Evolutionary conservation across 2,888 invertebrate species (phyloP).

Genomic region (Atrina japonica): DNA sequence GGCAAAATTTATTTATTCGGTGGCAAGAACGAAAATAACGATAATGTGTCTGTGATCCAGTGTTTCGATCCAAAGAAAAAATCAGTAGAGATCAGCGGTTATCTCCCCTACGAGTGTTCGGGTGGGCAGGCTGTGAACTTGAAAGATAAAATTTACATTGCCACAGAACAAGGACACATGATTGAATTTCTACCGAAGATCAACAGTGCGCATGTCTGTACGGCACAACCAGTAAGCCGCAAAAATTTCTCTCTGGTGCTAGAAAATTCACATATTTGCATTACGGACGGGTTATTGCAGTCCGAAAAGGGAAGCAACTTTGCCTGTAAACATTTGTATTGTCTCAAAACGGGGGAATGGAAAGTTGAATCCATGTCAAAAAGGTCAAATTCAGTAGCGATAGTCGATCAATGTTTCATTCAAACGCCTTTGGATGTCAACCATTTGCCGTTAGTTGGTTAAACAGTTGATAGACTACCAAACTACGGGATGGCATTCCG

Average conservation of each 20-base stretch:
- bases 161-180: slow-evolving; percentile 12
- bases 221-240: not conserved
- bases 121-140: slow-evolving; percentile 1
- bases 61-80: slow-evolving; percentile 13
- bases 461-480: too few relatives aligned
- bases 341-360: too few relatives aligned
- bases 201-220: not conserved
- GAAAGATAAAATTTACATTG: slow-evolving; percentile 10
- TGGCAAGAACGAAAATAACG: not conserved
- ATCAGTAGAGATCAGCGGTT: slow-evolving; percentile 1
- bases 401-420: too few relatives aligned
- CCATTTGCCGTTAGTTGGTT: too few relatives aligned
- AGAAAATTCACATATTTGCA: not conserved
- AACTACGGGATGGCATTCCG: too few relatives aligned
- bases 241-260: not conserved
- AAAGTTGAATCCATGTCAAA: too few relatives aligned
- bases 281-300: not conserved
- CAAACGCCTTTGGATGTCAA: too few relatives aligned
- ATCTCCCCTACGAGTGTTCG: slow-evolving; percentile 24
- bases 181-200: not conserved
- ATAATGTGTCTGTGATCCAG: slow-evolving; percentile 6
- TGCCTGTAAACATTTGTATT: too few relatives aligned
- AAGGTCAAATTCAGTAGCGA: too few relatives aligned
- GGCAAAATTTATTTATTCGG: slow-evolving; percentile 21
- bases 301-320: too few relatives aligned